Evolutionary conservation across 2,888 invertebrate species (phyloP), one percentile per base, ranked within the genome.

Genomic region (Cosmia pyralina): DNA sequence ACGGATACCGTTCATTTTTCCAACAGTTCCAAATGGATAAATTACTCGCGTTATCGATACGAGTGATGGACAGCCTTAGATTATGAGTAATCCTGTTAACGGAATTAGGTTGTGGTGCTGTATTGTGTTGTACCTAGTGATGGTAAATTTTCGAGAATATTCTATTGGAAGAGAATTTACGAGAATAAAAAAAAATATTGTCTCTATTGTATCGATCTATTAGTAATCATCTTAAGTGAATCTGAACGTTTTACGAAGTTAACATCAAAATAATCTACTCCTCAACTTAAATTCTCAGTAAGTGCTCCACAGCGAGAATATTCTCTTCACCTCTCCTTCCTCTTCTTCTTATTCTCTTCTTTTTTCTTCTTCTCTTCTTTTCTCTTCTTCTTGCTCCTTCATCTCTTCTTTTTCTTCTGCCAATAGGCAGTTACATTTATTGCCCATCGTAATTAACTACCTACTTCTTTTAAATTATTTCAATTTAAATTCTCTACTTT

Each of bases 51-150:
- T 90, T 94, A 94, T 93, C 94, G 93, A 93, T 92, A 91, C 85
- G 83, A 79, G 85, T 93, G 93, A 94, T 92, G 91, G 94, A 94
- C 94, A 93, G 88, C 89, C 87, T 87, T 90, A 93, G 94, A 95
- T 95, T 94, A 94, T 93, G 87, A 91, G 90, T 93, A 94, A 95
- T 93, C 91, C 91, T 85, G 89, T 90, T 89, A 90, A 90, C 86
- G 88, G 85, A 88, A 92, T 92, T 90, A 90, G 88, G 66, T 22
- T 67, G 67, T 71, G 50, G 68, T 85, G 77, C 74, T 84, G 70
- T 79, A 84, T 88, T 68, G 62, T 82, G 7, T 59, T 84, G 19
- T 57, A 57, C 13, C 34, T 50, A 28, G 55, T 53, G 28, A 55
- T 55, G 55, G 55, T 15, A 28, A 28, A 3, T 28, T 28, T 28